Conservation (phyloP, 2,888 invertebrate species). For the Diloba caeruleocephala region DNA sequence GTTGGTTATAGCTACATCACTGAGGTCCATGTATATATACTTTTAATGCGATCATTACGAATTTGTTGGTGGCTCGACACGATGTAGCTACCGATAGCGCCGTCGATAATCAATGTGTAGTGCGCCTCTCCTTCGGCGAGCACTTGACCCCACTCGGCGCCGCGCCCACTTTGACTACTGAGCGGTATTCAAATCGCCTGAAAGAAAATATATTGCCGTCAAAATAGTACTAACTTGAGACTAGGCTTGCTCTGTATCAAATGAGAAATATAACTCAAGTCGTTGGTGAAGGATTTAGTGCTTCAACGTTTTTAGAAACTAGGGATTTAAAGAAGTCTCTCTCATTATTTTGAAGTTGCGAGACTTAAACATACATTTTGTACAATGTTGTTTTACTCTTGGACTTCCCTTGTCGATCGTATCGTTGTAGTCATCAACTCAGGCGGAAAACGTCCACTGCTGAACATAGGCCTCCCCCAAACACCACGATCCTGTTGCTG, state of each 20-base stretch:
- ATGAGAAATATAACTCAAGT: neutral
- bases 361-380: too few relatives aligned
- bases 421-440: too few relatives aligned
- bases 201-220: constrained; percentile 1
- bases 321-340: neutral
- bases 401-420: too few relatives aligned
- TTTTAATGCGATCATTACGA: too few relatives aligned
- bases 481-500: too few relatives aligned
- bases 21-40: too few relatives aligned
- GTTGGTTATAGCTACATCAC: too few relatives aligned
- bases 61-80: too few relatives aligned
- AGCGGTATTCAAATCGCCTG: constrained; percentile 1
- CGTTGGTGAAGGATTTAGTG: neutral
- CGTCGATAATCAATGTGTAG: constrained; percentile 12
- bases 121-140: neutral
- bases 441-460: too few relatives aligned
- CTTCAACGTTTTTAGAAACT: neutral
- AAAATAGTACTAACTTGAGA: constrained; percentile 1
- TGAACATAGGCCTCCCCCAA: too few relatives aligned
- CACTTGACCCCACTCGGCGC: constrained; percentile 11
- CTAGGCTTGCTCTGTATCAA: constrained; percentile 1
- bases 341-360: too few relatives aligned
- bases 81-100: neutral
- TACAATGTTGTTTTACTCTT: too few relatives aligned
- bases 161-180: constrained; percentile 1